phyloP scores from a whole-genome alignment of 64 coral and sea anemone species.

The Actinia equina region DNA sequence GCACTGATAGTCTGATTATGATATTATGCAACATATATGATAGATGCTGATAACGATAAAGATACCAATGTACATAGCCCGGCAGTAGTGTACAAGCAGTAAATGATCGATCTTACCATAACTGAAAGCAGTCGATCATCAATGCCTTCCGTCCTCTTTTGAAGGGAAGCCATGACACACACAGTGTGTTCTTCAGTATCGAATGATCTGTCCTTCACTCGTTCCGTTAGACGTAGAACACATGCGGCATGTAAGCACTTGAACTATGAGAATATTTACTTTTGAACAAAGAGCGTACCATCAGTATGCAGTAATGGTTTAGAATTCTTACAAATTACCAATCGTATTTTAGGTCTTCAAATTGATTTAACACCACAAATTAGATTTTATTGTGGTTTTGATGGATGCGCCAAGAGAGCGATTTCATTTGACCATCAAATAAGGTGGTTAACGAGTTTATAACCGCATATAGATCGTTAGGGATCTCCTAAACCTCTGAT shows the following conservation, averaged over 20 bases:
- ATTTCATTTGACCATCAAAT: neutral
- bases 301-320: neutral
- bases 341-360: neutral
- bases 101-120: neutral
- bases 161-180: neutral
- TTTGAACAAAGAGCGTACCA: neutral
- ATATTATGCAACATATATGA: too few species aligned
- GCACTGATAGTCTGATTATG: too few species aligned
- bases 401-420: neutral
- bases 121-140: neutral
- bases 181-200: too few species aligned
- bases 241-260: neutral
- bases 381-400: constrained; percentile 2
- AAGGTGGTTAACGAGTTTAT: neutral
- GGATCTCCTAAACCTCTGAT: neutral
- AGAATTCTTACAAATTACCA: neutral
- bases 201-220: neutral
- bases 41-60: too few species aligned
- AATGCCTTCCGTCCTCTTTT: neutral
- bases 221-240: neutral
- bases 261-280: neutral
- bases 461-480: neutral
- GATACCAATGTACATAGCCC: too few species aligned
- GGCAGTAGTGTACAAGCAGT: too few species aligned
- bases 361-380: neutral